Base-by-base conservation (phyloP, 2,888 invertebrate species). In the Dorcus parallelipipedus region DNA sequence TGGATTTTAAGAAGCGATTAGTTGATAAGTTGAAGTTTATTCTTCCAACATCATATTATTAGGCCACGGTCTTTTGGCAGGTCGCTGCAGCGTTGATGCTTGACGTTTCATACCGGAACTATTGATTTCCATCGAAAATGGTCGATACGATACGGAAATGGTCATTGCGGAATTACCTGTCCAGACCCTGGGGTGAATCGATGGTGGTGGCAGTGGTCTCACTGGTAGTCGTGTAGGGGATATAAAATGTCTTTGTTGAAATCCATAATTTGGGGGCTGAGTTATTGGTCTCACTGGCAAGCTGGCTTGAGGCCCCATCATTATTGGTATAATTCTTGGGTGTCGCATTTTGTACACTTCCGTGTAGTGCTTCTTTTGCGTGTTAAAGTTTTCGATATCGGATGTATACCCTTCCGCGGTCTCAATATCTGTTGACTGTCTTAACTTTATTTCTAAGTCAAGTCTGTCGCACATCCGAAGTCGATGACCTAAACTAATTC, bases 61-160 rank as follows among this genome's bases (percentile, higher is more conserved):
- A 20, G 20, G 20, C 20, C 20, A 20, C 43, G 26, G 33, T 53
- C 33, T 53, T 53, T 33, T 17, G 5, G 23, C 26, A n/a, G 53
- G 53, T 23, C 14, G 17, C 43, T 20, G 10, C 33, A 42, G 4
- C 9, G 45, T 43, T 43, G 53, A 53, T 9, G 10, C 45, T 42
- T 20, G 26, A 7, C 53, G 17, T 23, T 53, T 53, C 10, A 33
- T 3, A 8, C 43, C 53, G 4, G 43, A 43, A 4, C 8, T 20
- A 26, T 45, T 43, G 3, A 53, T 26, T 26, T 53, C 53, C 53
- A 53, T 53, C 0, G 53, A 43, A 9, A 43, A 43, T 43, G 53
- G 53, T 23, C 43, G 20, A 42, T 43, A 53, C n/a, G n/a, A n/a
- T n/a, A n/a, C n/a, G n/a, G n/a, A n/a, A n/a, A n/a, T n/a, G 10